phyloP scores from a whole-genome alignment of 2,113 vertebrate species.

The Archocentrus centrarchus region DNA sequence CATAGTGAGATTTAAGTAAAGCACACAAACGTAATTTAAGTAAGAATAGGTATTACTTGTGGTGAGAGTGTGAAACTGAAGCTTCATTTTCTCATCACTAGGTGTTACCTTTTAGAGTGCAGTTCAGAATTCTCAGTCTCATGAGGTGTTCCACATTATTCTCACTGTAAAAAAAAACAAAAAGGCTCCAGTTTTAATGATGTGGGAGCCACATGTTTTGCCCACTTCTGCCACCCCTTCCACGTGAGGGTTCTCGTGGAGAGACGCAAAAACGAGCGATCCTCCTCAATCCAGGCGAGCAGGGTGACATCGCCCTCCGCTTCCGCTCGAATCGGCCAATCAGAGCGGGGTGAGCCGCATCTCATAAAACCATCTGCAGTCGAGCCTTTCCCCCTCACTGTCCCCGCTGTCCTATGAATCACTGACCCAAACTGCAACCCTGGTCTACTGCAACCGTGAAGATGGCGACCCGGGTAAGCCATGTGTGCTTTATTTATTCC shows the following conservation, averaged over 20 bases:
- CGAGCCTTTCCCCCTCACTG: slow-evolving; percentile 23
- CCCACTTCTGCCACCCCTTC: not conserved
- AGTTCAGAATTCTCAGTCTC: not conserved
- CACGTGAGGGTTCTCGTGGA: slow-evolving; percentile 35
- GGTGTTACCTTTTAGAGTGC: too few species aligned
- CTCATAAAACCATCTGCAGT: slow-evolving; percentile 60
- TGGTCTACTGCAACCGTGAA: slow-evolving; percentile 62
- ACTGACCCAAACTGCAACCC: slow-evolving; percentile 36
- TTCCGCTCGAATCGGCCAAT: slow-evolving; percentile 66
- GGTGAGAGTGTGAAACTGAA: too few species aligned
- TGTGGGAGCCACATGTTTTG: not conserved
- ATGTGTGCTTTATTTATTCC: not conserved
- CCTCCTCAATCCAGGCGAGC: slow-evolving; percentile 24
- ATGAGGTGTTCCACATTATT: not conserved
- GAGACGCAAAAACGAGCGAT: not conserved
- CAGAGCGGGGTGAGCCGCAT: slow-evolving; percentile 44
- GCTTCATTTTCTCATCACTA: too few species aligned
- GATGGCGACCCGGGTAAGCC: slow-evolving; percentile 83
- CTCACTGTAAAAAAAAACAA: not conserved
- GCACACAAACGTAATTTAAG: too few species aligned
- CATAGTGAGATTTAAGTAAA: too few species aligned
- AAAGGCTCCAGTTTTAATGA: not conserved
- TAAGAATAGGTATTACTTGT: too few species aligned
- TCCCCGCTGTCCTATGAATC: slow-evolving; percentile 34
- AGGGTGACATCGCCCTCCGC: not conserved